Base-by-base conservation (phyloP, 2,113 vertebrate species). In the Thunnus thynnus region DNA sequence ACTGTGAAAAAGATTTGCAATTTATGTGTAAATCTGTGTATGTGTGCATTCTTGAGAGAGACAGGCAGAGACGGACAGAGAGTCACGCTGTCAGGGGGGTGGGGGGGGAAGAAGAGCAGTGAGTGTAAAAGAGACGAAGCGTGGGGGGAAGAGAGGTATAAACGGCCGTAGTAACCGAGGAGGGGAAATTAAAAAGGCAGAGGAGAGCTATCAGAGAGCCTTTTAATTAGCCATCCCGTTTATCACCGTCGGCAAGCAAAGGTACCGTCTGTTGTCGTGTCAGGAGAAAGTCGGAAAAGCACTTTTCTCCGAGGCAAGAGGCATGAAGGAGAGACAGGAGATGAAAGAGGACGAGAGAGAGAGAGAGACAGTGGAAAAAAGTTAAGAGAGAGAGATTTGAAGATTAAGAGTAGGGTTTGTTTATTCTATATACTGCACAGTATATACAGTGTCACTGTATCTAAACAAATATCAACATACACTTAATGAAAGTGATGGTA, bases 141-240 rank as follows among this genome's bases (percentile, higher is more conserved):
- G 47, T 32, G 61, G 3, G 17, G 17, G 20, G 30, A 60, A 36
- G 64, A 13, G 69, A 54, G 56, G 76, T 36, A 41, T 76, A 81
- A 90, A 83, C 72, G 68, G 63, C 82, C 82, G 72, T 63, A 58
- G 80, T 87, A 80, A 88, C 73, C 76, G 89, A 88, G 82, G 75
- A 91, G 74, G 79, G 72, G 79, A 90, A 93, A 91, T 92, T 91
- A 91, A 93, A 91, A 86, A 91, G 91, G 86, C 87, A 85, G 83
- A 58, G 74, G 88, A 90, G 91, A 88, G 89, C 86, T 84, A 91
- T 92, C 78, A 86, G 80, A 90, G 88, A 87, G 60, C 56, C 80
- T 91, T 93, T 92, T 94, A 94, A 95, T 94, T 93, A 93, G 87
- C 85, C 82, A 55, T 82, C 80, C 72, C 46, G 60, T 90, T 93